Evolutionary conservation across 2,113 vertebrate species (phyloP), one percentile per base, ranked within the genome.

Genomic region (Oryzias celebensis): DNA sequence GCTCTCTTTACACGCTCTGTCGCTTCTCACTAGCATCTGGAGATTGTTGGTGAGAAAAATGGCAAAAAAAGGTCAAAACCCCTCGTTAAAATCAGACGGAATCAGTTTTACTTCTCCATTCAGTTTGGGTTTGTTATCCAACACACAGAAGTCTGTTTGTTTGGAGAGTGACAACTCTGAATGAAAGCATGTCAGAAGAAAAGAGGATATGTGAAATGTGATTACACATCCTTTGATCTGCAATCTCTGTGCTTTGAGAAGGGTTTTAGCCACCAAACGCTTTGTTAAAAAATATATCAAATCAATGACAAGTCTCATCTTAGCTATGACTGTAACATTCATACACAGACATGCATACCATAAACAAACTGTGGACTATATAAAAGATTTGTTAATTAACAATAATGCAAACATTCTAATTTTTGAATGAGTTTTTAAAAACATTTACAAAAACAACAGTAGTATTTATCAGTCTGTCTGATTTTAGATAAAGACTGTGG

Each of bases 21-120:
- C 51, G n/a, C 78, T 72, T 79, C 66, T 2, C 22, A 68, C 70
- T 74, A 67, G 52, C 53, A 42, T 77, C 72, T 75, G 56, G 41
- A 22, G 13, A 66, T 54, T 14, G n/a, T 14, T 31, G 42, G 5
- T 31, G 52, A 68, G 55, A 49, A 18, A 56, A 44, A 16, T 20
- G 16, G 55, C 42, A 12, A 63, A 63, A 63, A 50, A 57, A 54
- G 60, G 64, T 43, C 47, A 72, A 73, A 71, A 47, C 58, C 62
- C 28, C 51, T 26, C 24, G 22, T 58, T 52, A 53, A 26, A 14
- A 66, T 71, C 49, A 48, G 14, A 12, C 36, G 8, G 4, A 14
- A 18, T 61, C 16, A 54, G 48, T 50, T 50, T 49, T 3, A 26
- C 4, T 47, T 20, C 7, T 52, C 43, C 10, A 2, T 15, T 67